Conservation (phyloP, 2,888 invertebrate species). For the Hypomecis atomaria region DNA sequence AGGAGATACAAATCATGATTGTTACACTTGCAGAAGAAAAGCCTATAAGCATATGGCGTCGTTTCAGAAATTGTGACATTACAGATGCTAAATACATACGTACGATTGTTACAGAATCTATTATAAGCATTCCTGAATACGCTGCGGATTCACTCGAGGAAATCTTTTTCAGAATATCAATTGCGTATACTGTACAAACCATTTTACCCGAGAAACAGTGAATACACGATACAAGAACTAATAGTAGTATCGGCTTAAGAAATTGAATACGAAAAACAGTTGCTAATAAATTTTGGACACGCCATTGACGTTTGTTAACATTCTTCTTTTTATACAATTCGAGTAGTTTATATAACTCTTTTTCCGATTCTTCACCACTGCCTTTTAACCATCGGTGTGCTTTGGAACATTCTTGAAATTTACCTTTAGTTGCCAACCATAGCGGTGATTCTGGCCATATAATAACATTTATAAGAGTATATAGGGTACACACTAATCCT, state of each 20-base stretch:
- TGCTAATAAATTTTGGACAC: neutral
- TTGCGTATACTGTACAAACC: slow-evolving; percentile 52
- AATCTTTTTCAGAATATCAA: slow-evolving; percentile 59
- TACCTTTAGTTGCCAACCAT: slow-evolving; percentile 56
- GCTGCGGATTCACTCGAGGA: slow-evolving; percentile 49
- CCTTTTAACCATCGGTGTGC: slow-evolving; percentile 56
- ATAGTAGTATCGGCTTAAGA: slow-evolving; percentile 50
- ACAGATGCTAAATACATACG: slow-evolving; percentile 52
- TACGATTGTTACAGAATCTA: slow-evolving; percentile 57
- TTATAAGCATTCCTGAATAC: slow-evolving; percentile 55
- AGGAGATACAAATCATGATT: slow-evolving; percentile 47
- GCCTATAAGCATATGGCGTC: slow-evolving; percentile 48
- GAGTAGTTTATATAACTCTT: slow-evolving; percentile 50
- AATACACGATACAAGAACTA: slow-evolving; percentile 36
- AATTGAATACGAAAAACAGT: slow-evolving; percentile 36
- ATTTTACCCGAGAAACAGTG: slow-evolving; percentile 54
- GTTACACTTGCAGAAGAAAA: slow-evolving; percentile 42
- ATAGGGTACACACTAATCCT: slow-evolving; percentile 40
- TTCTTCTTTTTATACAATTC: slow-evolving; percentile 33
- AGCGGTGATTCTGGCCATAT: slow-evolving; percentile 54
- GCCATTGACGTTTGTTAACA: slow-evolving; percentile 12
- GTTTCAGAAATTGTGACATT: slow-evolving; percentile 45
- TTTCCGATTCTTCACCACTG: slow-evolving; percentile 42
- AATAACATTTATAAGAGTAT: slow-evolving; percentile 34
- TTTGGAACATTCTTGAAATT: slow-evolving; percentile 49